Evolutionary conservation across 92 coral and sea anemone genomes (phyloP).

Genomic region (Plumapathes pennacea): DNA sequence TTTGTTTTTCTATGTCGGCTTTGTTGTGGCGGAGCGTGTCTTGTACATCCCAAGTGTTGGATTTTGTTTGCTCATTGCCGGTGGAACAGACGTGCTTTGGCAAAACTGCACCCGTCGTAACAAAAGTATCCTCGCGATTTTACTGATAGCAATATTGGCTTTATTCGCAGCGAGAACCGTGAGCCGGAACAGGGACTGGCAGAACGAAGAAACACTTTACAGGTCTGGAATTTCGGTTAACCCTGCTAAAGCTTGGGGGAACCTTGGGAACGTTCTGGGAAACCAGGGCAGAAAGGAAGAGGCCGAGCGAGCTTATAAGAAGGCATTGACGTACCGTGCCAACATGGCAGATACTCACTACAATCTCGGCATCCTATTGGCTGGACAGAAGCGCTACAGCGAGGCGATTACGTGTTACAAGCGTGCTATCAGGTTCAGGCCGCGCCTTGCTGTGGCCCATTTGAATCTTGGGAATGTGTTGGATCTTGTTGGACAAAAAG

Average conservation of each 20-base stretch:
- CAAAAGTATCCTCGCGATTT: conserved; percentile 21
- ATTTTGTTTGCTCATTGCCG: conserved; percentile 75
- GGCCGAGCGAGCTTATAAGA: conserved; percentile 90
- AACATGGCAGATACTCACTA: conserved; percentile 98
- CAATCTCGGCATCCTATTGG: conserved; percentile 85
- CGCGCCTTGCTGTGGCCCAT: conserved; percentile 87
- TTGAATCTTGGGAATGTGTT: conserved; percentile 83
- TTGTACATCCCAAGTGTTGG: conserved; percentile 97
- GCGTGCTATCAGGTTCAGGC: conserved; percentile 77
- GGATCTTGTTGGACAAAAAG: conserved; percentile 69
- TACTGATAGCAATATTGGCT: conserved; percentile 37
- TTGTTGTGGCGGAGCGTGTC: conserved; percentile 94
- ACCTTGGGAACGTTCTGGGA: conserved; percentile 85
- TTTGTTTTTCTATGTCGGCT: conserved; percentile 95
- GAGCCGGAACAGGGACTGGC: conserved; percentile 85
- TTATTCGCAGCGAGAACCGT: conserved; percentile 62
- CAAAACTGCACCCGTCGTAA: conserved; percentile 24
- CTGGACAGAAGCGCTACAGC: conserved; percentile 72
- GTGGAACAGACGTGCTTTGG: conserved; percentile 69
- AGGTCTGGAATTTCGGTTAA: conserved; percentile 30
- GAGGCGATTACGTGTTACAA: conserved; percentile 81
- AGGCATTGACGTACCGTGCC: conserved; percentile 73
- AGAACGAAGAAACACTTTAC: conserved; percentile 80
- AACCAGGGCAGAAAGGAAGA: conserved; percentile 59
- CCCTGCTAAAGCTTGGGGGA: conserved; percentile 71